A percentile compares a stretch with the other conserved stretches of the same genome.
Conservation (phyloP, 37 sponge, comb jelly and placozoan species). For the Hexactinellida sp. region DNA sequence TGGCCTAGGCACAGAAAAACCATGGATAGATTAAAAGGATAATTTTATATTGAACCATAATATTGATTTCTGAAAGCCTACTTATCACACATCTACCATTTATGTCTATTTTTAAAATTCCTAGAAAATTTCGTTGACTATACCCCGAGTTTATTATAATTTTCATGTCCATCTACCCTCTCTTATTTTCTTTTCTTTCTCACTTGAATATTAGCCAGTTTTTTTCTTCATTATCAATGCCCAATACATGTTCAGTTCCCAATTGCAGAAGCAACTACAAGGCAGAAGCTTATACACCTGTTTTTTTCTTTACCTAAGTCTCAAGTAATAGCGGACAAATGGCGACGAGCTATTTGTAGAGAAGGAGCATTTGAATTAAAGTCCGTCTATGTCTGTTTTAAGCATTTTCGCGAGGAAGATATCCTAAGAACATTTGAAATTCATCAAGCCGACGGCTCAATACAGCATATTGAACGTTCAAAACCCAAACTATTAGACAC, state of each 20-base stretch:
- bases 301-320: neutral
- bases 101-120: neutral
- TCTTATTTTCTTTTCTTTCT: neutral
- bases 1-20: neutral
- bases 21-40: neutral
- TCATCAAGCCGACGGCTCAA: neutral
- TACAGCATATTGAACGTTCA: neutral
- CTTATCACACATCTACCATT: neutral
- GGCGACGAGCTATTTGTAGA: neutral
- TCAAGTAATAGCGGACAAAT: neutral
- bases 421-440: neutral
- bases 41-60: neutral
- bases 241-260: neutral
- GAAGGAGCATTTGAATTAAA: neutral
- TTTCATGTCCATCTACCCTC: neutral
- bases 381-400: neutral
- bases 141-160: neutral
- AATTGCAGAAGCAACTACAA: neutral
- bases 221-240: neutral
- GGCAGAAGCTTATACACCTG: neutral
- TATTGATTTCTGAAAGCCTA: too few species aligned
- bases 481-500: neutral
- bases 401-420: neutral
- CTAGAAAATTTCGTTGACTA: neutral
- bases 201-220: neutral